Evolutionary conservation across 2,113 vertebrate species (phyloP), one percentile per base, ranked within the genome.

Genomic region (Mirounga angustirostris): DNA sequence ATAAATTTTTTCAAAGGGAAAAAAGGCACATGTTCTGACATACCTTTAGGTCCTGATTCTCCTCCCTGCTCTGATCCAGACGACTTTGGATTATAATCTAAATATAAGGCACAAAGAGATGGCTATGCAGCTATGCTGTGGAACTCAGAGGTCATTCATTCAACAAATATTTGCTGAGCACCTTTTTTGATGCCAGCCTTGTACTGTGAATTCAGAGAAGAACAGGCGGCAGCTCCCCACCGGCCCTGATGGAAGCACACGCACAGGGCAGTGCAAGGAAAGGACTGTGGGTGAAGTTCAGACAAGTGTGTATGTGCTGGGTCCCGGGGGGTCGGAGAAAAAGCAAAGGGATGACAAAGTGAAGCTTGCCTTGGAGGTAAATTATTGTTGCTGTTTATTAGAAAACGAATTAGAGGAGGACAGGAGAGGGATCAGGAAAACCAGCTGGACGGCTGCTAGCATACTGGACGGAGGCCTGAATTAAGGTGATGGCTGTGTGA

Each of bases 31-130:
- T 22, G 46, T 69, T 54, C 58, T 82, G 79, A 86, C 97, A 98
- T 98, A 99, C 99, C 99, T 99, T 99, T 30, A 99, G 98, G 59
- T 99, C 99, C 97, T 99, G 99, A 96, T 99, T 99, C 97, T 99
- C 99, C 82, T 99, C 99, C 99, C 99, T 98, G 33, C 99, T 99
- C 98, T 99, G 99, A 98, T 99, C 99, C 98, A 99, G 99, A 33
- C 99, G 99, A 98, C 99, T 99, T 52, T 99, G 99, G 97, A 99
- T 99, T 97, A 99, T 99, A 84, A 99, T 98, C 99, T 99, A 98
- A 95, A 98, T 22, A 97, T 76, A 97, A 96, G 97, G 96, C 0
- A 91, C 63, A 97, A 74, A 82, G 4, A 65, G n/a, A 52, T 14
- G 5, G 2, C 84, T 88, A 58, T 33, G 11, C 19, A n/a, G 30